Conservation (phyloP, 2,797 vertebrate species). For the Xerus rutilus region DNA sequence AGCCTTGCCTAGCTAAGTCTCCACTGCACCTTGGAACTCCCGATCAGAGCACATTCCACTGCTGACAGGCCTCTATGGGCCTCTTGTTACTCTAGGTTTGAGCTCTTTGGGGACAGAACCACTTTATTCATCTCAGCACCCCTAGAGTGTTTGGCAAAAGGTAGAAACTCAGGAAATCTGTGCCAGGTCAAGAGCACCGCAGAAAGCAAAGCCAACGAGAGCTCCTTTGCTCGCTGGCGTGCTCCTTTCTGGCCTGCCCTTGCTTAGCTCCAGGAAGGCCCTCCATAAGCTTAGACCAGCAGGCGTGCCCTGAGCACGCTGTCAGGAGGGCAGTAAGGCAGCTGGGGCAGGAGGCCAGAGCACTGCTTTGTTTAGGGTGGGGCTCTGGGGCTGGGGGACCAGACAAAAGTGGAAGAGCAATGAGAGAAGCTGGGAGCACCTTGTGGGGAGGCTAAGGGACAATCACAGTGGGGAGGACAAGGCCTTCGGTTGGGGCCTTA, state of each 20-base stretch:
- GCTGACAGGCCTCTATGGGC: not conserved
- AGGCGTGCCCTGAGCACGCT: fast-evolving
- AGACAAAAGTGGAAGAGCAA: not conserved
- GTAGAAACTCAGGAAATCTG: not conserved
- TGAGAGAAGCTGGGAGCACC: not conserved
- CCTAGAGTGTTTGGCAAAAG: not conserved
- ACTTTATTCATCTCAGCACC: not conserved
- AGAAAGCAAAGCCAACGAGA: not conserved
- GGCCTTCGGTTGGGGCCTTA: not conserved
- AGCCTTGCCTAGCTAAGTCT: no score
- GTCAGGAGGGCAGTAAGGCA: not conserved
- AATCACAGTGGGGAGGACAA: not conserved
- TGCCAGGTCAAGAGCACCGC: not conserved
- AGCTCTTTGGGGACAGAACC: not conserved
- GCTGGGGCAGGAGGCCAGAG: not conserved
- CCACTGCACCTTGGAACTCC: not conserved
- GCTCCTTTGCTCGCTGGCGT: not conserved
- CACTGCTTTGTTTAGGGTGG: not conserved
- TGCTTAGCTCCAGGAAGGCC: not conserved
- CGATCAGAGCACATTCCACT: no score
- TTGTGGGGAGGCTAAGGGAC: not conserved
- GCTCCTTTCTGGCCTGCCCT: not conserved
- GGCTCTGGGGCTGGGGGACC: not conserved
- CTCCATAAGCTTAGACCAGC: not conserved
- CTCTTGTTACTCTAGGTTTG: not conserved